Evolutionary conservation across 1,140 invertebrate genomes (phyloP).

Genomic region (Bursaphelenchus mucronatus): DNA sequence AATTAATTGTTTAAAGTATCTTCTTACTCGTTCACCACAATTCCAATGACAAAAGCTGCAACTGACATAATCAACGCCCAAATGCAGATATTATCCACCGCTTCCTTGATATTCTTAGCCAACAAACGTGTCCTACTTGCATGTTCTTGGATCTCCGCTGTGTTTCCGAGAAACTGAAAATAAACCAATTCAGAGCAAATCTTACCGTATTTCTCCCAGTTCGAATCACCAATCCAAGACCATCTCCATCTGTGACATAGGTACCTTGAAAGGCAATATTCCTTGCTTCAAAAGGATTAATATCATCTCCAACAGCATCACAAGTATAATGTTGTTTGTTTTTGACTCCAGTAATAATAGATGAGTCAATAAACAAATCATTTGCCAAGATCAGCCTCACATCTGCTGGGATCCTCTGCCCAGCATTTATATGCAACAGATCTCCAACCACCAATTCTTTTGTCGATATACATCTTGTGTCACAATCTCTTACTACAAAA

Average conservation of each 20-base stretch:
- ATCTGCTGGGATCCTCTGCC: slow-evolving; percentile 38
- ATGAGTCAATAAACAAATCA: slow-evolving; percentile 69
- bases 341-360: slow-evolving; percentile 67
- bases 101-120: slow-evolving; percentile 35
- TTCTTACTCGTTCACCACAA: slow-evolving; percentile 23
- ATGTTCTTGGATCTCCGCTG: background rate
- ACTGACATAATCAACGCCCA: slow-evolving; percentile 44
- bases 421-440: slow-evolving; percentile 28
- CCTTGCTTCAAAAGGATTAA: slow-evolving; percentile 37
- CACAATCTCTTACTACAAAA: slow-evolving; percentile 39
- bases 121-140: slow-evolving; percentile 4
- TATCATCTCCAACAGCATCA: slow-evolving; percentile 22
- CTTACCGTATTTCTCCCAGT: slow-evolving; percentile 42
- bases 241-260: slow-evolving; percentile 45
- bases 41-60: slow-evolving; percentile 40
- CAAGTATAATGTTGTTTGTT: slow-evolving; percentile 10
- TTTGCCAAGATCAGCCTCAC: slow-evolving; percentile 40
- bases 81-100: slow-evolving; percentile 45
- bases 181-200: background rate
- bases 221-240: slow-evolving; percentile 43
- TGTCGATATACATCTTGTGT: slow-evolving; percentile 31
- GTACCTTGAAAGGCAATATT: slow-evolving; percentile 47
- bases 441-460: slow-evolving; percentile 47
- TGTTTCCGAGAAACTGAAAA: slow-evolving; percentile 16
- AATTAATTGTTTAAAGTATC: background rate